Evolutionary conservation across 2,797 vertebrate genomes (phyloP), one percentile per base, ranked within the genome.

Genomic region (Allobates femoralis): DNA sequence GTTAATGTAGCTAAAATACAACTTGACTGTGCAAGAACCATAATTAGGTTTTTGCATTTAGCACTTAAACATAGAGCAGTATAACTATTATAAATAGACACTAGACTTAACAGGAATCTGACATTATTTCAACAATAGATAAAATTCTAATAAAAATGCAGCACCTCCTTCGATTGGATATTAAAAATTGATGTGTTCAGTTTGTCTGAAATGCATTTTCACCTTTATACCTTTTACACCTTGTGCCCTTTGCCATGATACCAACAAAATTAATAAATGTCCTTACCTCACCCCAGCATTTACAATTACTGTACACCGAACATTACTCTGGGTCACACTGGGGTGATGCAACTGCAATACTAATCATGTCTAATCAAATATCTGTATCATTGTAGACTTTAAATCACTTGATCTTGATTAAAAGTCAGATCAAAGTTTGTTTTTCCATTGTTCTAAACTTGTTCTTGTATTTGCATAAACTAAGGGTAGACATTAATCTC

Each of bases 321-420:
- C 60, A 66, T 75, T 75, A 87, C 75, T 90, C 56, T 62, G 89
- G 86, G 76, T 88, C 84, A 89, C 51, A 53, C 81, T 88, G 86
- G 88, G 89, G 83, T 86, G 89, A 81, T 88, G 81, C 66, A 82
- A 87, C 55, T 64, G 88, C 92, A 89, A 82, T 92, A 80, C 85
- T 92, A 93, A 93, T 89, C 89, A 86, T 83, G 76, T 86, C 86
- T 87, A 94, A 90, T 91, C 89, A 92, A 91, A 93, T 89, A 90
- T 88, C 66, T 69, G 80, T 83, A 77, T 87, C 62, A 58, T 77
- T 58, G 80, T 53, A 90, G 77, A 87, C 81, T 89, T 58, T 90
- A 90, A 90, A 90, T 93, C 90, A 90, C 85, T 90, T 91, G 89
- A 32, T 73, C 86, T 92, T 89, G 78, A 91, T 93, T 93, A 90